Evolutionary conservation across 2,888 invertebrate species (phyloP).

Genomic region (Acanthoscelides obtectus): DNA sequence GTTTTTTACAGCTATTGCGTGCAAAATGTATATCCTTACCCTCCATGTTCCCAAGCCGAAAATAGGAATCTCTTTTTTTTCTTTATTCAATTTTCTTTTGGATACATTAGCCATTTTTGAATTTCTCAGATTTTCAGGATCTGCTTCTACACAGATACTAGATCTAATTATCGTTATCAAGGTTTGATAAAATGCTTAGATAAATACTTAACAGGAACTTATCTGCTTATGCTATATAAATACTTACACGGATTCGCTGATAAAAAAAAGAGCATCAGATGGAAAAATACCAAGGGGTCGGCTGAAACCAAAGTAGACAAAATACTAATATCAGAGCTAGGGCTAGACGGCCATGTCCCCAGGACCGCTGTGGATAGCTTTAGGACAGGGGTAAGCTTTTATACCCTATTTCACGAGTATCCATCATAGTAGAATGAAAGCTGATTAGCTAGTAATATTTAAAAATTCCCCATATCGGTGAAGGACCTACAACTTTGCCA

Average conservation of each 20-base stretch:
- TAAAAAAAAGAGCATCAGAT: background rate
- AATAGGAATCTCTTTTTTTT: slow-evolving; percentile 45
- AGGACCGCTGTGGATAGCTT: too few species aligned
- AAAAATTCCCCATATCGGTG: too few species aligned
- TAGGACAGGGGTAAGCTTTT: too few species aligned
- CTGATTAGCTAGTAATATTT: too few species aligned
- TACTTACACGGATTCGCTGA: background rate
- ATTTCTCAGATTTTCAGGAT: background rate
- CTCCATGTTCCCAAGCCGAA: slow-evolving; percentile 46
- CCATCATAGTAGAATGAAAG: too few species aligned
- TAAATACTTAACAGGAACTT: background rate
- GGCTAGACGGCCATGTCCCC: too few species aligned
- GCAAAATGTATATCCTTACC: slow-evolving; percentile 19
- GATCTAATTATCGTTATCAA: background rate
- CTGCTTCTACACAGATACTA: too few species aligned
- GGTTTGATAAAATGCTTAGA: background rate
- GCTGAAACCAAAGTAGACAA: too few species aligned
- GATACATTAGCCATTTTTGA: slow-evolving; percentile 34
- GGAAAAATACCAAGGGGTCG: background rate
- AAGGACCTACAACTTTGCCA: too few species aligned
- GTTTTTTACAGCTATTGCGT: too few species aligned
- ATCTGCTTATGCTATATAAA: background rate
- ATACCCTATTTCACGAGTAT: too few species aligned
- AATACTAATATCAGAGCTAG: too few species aligned
- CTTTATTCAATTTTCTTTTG: slow-evolving; percentile 44